Evolutionary conservation across 2,888 invertebrate species (phyloP), one percentile per base, ranked within the genome.

Genomic region (Heliconius ethilla): DNA sequence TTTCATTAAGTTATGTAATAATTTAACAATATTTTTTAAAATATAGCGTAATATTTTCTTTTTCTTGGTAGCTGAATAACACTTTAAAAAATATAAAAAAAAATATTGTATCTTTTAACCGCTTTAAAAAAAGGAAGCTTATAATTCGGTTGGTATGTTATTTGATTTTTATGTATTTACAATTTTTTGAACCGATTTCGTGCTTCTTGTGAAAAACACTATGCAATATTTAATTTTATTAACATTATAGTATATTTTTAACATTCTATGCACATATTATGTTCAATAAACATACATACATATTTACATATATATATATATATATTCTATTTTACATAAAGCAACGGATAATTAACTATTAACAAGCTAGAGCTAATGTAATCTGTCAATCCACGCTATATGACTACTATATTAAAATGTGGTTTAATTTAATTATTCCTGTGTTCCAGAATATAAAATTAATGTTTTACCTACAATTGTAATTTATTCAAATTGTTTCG

Each of bases 401-500:
- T 59, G 72, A 59, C 59, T 67, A 59, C 59, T 67, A 66, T 40
- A 78, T 63, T 70, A 73, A 25, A 74, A 75, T 77, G 51, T 79
- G 75, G 69, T 79, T 45, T 27, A 79, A 74, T 79, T 77, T 62
- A 75, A 73, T 79, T 75, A 77, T 76, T 75, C 70, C 37, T 45
- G 73, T 77, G 27, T 67, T 51, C 7, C 75, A 62, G 18, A 51
- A 80, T 78, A 79, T 77, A 82, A 78, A 82, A 81, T 81, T 75
- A 79, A 79, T 81, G 79, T 76, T 67, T 75, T 25, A 75, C 76
- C 40, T 77, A 78, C 69, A 76, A 81, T 75, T 79, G 81, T 82
- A 81, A 82, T 82, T 82, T 82, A 82, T 82, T 82, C 82, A 82
- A 82, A 81, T 78, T 75, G 79, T 80, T 78, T 76, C 79, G 82